Conservation (phyloP, 37 sponge, comb jelly and placozoan genomes). For the Chondrosia reniformis region DNA sequence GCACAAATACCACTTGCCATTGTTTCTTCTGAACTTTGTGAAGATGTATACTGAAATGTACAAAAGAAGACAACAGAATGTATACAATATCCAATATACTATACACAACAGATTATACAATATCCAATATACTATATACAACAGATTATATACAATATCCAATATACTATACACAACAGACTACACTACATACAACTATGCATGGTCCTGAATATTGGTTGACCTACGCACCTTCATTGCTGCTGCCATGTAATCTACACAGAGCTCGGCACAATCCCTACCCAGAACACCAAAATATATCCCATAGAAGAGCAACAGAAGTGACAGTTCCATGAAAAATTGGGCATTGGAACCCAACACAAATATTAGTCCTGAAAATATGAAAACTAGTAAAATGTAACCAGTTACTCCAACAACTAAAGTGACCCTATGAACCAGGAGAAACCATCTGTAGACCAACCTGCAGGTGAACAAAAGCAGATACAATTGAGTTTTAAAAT, state of each 20-base stretch:
- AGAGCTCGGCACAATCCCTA: conserved; percentile 92
- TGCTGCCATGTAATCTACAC: conserved; percentile 94
- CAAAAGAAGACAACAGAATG: too few relatives aligned
- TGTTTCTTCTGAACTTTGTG: too few relatives aligned
- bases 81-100: too few relatives aligned
- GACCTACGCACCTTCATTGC: conserved; percentile 79
- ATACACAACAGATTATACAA: too few relatives aligned
- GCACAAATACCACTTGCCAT: conserved; percentile 81
- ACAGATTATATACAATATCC: too few relatives aligned
- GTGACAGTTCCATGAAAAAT: conserved; percentile 39
- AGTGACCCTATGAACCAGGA: conserved; percentile 76
- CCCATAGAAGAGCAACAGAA: conserved; percentile 85
- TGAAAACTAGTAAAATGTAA: conserved; percentile 77
- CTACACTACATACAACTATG: too few relatives aligned
- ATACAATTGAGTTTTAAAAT: neutral
- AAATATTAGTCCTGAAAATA: conserved; percentile 70
- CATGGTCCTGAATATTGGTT: too few relatives aligned
- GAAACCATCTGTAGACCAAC: conserved; percentile 96
- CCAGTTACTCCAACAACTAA: conserved; percentile 80
- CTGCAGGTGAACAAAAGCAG: conserved; percentile 30
- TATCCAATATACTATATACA: too few relatives aligned
- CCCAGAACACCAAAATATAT: conserved; percentile 97
- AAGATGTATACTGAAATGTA: too few relatives aligned
- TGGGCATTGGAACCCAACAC: conserved; percentile 58
- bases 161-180: too few relatives aligned